phyloP scores from a whole-genome alignment of 2,888 invertebrate genomes.

The Pecten maximus region DNA sequence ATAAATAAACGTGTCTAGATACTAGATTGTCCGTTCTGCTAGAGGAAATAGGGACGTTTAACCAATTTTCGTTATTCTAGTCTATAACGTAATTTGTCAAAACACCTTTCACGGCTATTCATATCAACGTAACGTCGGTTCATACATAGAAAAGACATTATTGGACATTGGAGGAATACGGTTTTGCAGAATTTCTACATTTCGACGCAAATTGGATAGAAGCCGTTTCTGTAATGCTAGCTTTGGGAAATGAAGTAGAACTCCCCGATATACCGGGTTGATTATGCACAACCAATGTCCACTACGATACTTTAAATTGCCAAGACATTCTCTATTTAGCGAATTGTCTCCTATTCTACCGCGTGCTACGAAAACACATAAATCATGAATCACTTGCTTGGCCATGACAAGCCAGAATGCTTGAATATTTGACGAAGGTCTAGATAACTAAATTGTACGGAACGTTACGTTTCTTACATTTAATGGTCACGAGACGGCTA shows the following conservation, averaged over 20 bases:
- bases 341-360: neutral
- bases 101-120: constrained; percentile 26
- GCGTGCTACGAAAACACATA: neutral
- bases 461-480: neutral
- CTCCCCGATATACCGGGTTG: neutral
- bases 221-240: constrained; percentile 16
- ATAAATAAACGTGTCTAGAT: neutral
- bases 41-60: neutral
- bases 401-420: constrained; percentile 10
- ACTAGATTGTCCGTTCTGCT: neutral
- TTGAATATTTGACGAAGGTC: neutral
- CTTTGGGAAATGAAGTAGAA: constrained; percentile 33
- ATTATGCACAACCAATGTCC: constrained; percentile 19
- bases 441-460: neutral
- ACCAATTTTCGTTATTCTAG: neutral
- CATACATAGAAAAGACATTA: constrained; percentile 25
- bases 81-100: constrained; percentile 13
- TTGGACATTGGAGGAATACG: constrained; percentile 27
- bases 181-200: constrained; percentile 29
- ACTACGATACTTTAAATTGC: neutral
- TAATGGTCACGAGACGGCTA: neutral
- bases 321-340: constrained; percentile 20
- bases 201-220: constrained; percentile 22
- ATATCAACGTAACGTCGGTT: neutral
- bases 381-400: neutral